These are phyloP conservation scores for Megalopta genalis DNA, from an alignment of 1,140 invertebrate genomes.

Conservation along the genomic window DNA sequence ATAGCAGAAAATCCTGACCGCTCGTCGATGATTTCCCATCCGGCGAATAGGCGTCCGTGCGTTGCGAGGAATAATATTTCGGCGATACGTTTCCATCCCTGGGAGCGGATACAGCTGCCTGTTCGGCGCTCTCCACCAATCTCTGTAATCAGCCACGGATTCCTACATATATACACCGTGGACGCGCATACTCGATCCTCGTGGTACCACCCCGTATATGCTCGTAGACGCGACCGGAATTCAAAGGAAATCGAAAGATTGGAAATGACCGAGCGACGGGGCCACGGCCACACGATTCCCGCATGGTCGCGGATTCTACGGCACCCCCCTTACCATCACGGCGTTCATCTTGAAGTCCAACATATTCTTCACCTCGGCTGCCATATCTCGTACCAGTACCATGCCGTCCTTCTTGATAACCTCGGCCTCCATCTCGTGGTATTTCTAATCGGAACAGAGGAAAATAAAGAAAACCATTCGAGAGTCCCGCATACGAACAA, in stretches of 20 bases:
- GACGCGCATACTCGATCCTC: too few relatives aligned
- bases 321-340: conserved; percentile 89
- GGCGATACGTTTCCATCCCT: conserved; percentile 78
- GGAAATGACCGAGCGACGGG: neutral
- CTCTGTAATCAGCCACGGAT: conserved; percentile 81
- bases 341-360: conserved; percentile 95
- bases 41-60: conserved; percentile 85
- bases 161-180: too few relatives aligned
- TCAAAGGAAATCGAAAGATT: neutral
- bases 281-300: too few relatives aligned
- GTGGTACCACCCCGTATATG: too few relatives aligned
- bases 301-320: neutral
- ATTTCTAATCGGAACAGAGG: too few relatives aligned
- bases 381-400: conserved; percentile 89
- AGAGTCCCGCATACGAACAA: too few relatives aligned
- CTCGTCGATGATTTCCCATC: conserved; percentile 85
- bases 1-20: conserved; percentile 84
- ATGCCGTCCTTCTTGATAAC: conserved; percentile 90
- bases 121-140: conserved; percentile 92
- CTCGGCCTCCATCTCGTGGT: conserved; percentile 84
- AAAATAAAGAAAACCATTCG: too few relatives aligned
- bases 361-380: conserved; percentile 92
- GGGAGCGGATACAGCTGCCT: conserved; percentile 87
- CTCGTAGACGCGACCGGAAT: too few relatives aligned
- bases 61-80: conserved; percentile 86